Evolutionary conservation across 2,797 vertebrate genomes (phyloP).

Genomic region (Cheirogaleus major): DNA sequence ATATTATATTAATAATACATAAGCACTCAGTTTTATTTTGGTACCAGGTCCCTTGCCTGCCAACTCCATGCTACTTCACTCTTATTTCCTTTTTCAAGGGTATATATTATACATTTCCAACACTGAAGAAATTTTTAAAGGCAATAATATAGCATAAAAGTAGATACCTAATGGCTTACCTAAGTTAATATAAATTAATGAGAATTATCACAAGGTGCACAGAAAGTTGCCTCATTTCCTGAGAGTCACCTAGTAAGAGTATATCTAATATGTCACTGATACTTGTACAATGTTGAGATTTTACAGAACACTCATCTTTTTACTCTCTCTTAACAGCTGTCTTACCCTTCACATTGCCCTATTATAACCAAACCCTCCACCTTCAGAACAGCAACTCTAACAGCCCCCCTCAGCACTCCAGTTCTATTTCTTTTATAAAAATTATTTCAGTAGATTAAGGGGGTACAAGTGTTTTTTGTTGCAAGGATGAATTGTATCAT

Average conservation of each 20-base stretch:
- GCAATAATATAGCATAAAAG: constrained; percentile 1
- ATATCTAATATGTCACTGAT: background rate
- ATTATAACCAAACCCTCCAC: background rate
- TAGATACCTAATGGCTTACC: background rate
- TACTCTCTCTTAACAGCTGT: background rate
- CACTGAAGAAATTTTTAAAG: constrained; percentile 14
- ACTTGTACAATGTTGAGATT: background rate
- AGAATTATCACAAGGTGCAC: background rate
- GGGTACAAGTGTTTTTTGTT: background rate
- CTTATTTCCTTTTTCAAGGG: background rate
- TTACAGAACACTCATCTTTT: background rate
- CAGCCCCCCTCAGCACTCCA: background rate
- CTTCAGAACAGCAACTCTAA: background rate
- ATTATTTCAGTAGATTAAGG: background rate
- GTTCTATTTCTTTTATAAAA: background rate
- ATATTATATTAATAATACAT: background rate
- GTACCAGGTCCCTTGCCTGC: background rate
- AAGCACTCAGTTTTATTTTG: background rate
- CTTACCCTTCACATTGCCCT: background rate
- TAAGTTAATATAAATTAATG: background rate
- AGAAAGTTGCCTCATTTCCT: background rate
- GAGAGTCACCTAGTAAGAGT: background rate
- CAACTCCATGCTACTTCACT: background rate
- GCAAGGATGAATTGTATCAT: background rate
- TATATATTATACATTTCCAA: background rate